Evolutionary conservation across 1,140 invertebrate genomes (phyloP).

Genomic region (Chironomus tepperi): DNA sequence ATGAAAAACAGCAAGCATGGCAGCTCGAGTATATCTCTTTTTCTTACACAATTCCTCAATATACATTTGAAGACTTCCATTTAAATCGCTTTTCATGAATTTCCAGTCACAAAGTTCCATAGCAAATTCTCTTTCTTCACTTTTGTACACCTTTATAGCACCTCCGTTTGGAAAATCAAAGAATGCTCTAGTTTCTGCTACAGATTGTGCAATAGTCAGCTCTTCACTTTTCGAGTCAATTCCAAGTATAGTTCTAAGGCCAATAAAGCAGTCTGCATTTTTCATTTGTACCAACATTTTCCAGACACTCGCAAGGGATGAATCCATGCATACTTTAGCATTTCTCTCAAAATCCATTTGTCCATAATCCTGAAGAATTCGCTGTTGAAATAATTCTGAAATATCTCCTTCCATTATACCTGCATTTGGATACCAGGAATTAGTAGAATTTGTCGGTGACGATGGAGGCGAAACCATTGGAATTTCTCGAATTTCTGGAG

Average conservation of each 20-base stretch:
- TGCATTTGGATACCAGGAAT: slow-evolving; percentile 32
- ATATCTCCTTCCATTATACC: slow-evolving; percentile 34
- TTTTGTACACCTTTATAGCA: slow-evolving; percentile 43
- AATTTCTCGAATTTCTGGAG: not conserved
- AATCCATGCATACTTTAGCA: slow-evolving; percentile 30
- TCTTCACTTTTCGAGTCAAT: slow-evolving; percentile 4
- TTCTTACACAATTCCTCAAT: slow-evolving; percentile 18
- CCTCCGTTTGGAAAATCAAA: slow-evolving; percentile 20
- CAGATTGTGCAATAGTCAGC: not conserved
- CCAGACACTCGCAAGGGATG: slow-evolving; percentile 36
- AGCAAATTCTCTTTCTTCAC: slow-evolving; percentile 66
- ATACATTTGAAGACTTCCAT: slow-evolving; percentile 32
- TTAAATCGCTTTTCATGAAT: slow-evolving; percentile 53
- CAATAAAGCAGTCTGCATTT: not conserved
- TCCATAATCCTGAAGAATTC: slow-evolving; percentile 35
- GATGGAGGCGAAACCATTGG: slow-evolving; percentile 17
- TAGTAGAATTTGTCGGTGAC: slow-evolving; percentile 28
- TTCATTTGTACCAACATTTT: slow-evolving; percentile 31
- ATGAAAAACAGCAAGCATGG: slow-evolving; percentile 85
- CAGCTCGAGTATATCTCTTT: slow-evolving; percentile 64
- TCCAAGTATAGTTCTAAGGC: not conserved
- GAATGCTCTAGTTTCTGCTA: slow-evolving; percentile 10
- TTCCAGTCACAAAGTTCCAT: slow-evolving; percentile 82
- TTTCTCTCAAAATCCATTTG: slow-evolving; percentile 32
- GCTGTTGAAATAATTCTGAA: slow-evolving; percentile 34